Base-by-base conservation (phyloP, 1,140 invertebrate genomes). In the Condylostylus longicornis region DNA sequence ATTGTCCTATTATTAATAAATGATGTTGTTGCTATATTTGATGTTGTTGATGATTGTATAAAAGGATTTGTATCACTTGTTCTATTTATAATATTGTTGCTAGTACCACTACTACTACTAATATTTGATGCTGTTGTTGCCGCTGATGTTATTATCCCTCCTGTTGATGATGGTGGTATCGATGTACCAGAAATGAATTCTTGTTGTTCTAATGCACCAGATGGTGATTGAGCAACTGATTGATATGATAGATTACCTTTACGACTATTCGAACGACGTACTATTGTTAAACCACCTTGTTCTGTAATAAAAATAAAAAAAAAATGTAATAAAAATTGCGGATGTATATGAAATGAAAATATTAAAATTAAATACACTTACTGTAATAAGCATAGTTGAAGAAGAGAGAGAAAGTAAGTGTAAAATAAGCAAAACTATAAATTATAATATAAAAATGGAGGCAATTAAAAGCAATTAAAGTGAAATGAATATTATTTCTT, bases 251-350 rank as follows among this genome's bases (percentile, higher is more conserved):
- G 17, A 18, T 38, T 38, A 12, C 17, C 30, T 30, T 54, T 61
- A 32, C 57, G 54, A 44, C 66, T 69, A 35, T 76, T 79, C 36
- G 77, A 79, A 45, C 82, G 71, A 31, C 81, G 71, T 45, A 85
- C 76, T 63, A 87, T 85, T 37, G 81, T 86, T 47, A 87, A 66
- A 14, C 79, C 79, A 44, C 81, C 80, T 68, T 82, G 76, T 63
- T 80, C 81, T 84, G 67, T 28, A 64, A 63, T 50, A 52, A 56
- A 53, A 47, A 23, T 36, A 41, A 35, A 40, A 20, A 23, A 43
- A 45, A 1, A 38, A 34, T 5, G 29, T 35, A 6, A 37, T 12
- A n/a, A n/a, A n/a, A n/a, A n/a, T n/a, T n/a, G n/a, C n/a, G n/a
- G n/a, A n/a, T n/a, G n/a, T n/a, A n/a, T n/a, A n/a, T n/a, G n/a